Evolutionary conservation across 2,888 invertebrate genomes (phyloP), one percentile per base, ranked within the genome.

Genomic region (Meteorus cinctellus): DNA sequence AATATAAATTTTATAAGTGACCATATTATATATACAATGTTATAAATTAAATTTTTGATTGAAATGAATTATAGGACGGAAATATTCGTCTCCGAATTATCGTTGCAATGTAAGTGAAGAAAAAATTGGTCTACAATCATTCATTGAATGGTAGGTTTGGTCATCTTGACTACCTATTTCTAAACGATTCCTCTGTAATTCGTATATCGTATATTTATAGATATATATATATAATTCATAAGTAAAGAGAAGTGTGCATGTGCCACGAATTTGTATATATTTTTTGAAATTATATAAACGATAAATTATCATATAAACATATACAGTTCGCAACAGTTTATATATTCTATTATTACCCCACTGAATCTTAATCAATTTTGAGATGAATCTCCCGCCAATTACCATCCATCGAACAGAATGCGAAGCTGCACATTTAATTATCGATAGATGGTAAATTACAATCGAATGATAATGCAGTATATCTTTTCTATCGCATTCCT

Each of bases 1-100:
- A 24, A 55, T 55, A 79, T 79, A 81, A 81, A 77, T 82, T 84
- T 84, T 83, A 80, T 80, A 83, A 84, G 81, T 84, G 84, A 82
- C 80, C 81, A 84, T 82, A 83, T 81, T 79, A 78, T 80, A 75
- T 76, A 66, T 36, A 63, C 48, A 65, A 34, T 59, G 19, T 24
- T 19, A 27, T 45, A 5, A 14, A 71, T 36, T 36, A 19, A 55
- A 27, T 51, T 59, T 70, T 59, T 24, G 24, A 70, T 31, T 6
- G 3, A 36, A 59, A 70, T 68, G 27, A 27, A n/a, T 29, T 41
- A 41, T 19, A 3, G n/a, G 29, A 65, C 4, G n/a, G 24, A 24
- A 27, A 16, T 24, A 68, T 68, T 27, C n/a, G 12, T 68, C 31
- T 27, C n/a, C 48, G 29, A 41, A 29, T 68, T n/a, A 24, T 19